Evolutionary conservation across 2,888 invertebrate genomes (phyloP).

Genomic region (Cactoblastis cactorum): DNA sequence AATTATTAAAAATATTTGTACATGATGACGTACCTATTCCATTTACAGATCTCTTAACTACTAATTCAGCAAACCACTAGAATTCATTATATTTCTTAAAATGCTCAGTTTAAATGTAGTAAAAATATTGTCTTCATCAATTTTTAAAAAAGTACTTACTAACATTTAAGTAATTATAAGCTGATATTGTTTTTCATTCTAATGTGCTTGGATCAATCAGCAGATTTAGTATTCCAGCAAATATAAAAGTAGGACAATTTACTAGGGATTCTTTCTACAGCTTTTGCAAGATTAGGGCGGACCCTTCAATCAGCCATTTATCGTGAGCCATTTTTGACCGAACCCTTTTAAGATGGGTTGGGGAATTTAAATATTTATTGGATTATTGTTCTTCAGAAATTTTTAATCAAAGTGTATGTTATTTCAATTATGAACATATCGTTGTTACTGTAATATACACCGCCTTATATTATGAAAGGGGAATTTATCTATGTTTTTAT

Average conservation of each 20-base stretch:
- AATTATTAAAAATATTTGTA: too few relatives aligned
- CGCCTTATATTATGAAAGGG: too few relatives aligned
- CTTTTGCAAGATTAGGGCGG: conserved; percentile 2
- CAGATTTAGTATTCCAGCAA: neutral
- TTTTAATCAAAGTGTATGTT: neutral
- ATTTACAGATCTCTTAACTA: too few relatives aligned
- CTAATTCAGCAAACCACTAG: too few relatives aligned
- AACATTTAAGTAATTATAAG: neutral
- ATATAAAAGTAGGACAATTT: conserved; percentile 4
- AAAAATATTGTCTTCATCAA: too few relatives aligned
- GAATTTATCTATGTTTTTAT: too few relatives aligned
- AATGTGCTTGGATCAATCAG: neutral
- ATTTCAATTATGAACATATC: too few relatives aligned
- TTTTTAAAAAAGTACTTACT: neutral
- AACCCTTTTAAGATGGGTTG: conserved; percentile 24
- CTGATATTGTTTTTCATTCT: neutral
- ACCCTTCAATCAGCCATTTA: conserved; percentile 5
- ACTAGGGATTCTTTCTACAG: neutral
- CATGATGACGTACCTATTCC: too few relatives aligned
- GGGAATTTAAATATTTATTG: conserved; percentile 50
- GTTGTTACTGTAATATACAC: too few relatives aligned
- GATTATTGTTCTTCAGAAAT: conserved; percentile 5
- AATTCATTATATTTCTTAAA: too few relatives aligned
- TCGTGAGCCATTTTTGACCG: conserved; percentile 2
- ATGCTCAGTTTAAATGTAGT: too few relatives aligned